Evolutionary conservation across 1,140 invertebrate genomes (phyloP).

Genomic region (Cherax quadricarinatus): DNA sequence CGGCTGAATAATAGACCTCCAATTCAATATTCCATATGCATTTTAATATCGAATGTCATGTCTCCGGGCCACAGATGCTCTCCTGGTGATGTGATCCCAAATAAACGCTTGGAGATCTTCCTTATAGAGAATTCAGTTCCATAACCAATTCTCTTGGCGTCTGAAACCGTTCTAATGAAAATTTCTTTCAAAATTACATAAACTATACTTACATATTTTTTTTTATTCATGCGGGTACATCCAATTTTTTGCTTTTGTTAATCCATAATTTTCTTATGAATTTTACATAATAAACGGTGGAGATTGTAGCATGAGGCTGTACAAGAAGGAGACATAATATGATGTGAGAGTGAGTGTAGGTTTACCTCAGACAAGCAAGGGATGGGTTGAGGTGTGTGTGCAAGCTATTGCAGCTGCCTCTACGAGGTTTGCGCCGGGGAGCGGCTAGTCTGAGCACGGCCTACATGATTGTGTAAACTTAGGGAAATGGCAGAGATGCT

Average conservation of each 20-base stretch:
- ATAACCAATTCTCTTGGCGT: neutral
- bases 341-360: neutral
- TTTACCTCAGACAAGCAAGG: neutral
- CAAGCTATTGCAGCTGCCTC: neutral
- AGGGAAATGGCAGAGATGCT: slow-evolving; percentile 5
- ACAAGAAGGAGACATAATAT: neutral
- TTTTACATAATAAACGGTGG: neutral
- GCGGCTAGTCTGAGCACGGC: neutral
- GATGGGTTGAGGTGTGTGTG: neutral
- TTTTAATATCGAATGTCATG: neutral
- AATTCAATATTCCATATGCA: neutral
- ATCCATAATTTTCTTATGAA: neutral
- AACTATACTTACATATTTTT: neutral
- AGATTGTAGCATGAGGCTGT: neutral
- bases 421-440: neutral
- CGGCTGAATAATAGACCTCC: neutral
- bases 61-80: neutral
- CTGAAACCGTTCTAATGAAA: neutral
- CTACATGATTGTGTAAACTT: slow-evolving; percentile 11
- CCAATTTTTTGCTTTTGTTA: neutral
- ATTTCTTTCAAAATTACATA: neutral
- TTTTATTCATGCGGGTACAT: neutral
- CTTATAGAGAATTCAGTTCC: neutral
- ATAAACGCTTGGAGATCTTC: neutral
- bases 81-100: neutral